A percentile compares a stretch with the other conserved stretches of the same genome.
These are phyloP conservation scores for Phymatocera aterrima DNA, from an alignment of 2,888 invertebrate species.

Conservation along the genomic window DNA sequence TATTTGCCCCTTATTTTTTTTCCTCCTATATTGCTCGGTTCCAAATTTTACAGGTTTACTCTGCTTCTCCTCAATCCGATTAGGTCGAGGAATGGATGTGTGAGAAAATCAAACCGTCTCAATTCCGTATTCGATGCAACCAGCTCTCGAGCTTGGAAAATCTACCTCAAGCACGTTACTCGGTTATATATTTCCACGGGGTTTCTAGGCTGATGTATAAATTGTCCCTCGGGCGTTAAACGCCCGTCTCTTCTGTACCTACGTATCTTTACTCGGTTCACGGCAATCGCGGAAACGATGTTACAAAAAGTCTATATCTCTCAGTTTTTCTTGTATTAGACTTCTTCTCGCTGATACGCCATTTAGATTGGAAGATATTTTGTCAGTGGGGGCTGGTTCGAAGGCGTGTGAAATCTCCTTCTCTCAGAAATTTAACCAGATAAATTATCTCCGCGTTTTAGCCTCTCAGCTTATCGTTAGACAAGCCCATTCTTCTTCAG, in stretches of 20 bases:
- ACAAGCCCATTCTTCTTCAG: neutral
- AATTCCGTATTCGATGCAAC: constrained; percentile 24
- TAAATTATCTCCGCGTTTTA: neutral
- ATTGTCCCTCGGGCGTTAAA: constrained; percentile 37
- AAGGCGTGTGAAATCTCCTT: neutral
- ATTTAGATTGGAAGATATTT: neutral
- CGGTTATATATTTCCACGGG: constrained; percentile 1
- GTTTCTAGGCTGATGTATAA: neutral
- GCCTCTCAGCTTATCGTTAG: neutral
- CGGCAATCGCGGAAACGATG: neutral
- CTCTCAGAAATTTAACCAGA: neutral
- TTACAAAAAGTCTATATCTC: constrained; percentile 3
- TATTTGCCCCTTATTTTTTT: neutral
- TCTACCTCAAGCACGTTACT: constrained; percentile 22
- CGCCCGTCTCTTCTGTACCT: neutral
- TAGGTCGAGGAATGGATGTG: neutral
- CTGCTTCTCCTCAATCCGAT: constrained; percentile 14
- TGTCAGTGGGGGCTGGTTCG: neutral
- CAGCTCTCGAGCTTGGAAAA: neutral
- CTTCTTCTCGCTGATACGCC: neutral
- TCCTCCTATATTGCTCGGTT: neutral
- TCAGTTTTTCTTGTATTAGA: neutral
- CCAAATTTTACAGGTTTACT: neutral
- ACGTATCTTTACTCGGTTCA: neutral
- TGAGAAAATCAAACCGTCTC: constrained; percentile 24